A percentile compares a stretch with the other conserved stretches of the same genome.
These are phyloP conservation scores for Odontesthes bonariensis DNA, from an alignment of 2,113 vertebrate genomes.

Conservation along the genomic window DNA sequence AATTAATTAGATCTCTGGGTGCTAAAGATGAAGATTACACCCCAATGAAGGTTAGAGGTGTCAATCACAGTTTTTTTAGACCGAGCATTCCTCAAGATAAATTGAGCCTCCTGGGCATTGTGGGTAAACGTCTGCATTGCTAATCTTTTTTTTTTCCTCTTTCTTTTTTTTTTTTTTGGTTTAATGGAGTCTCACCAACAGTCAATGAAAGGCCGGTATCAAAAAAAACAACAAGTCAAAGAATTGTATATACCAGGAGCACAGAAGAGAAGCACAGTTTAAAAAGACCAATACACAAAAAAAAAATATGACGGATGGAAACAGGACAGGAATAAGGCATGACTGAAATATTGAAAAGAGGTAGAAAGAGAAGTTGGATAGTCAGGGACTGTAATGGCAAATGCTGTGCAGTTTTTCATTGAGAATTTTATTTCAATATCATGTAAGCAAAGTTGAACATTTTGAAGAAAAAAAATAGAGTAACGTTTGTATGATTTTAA, in stretches of 20 bases:
- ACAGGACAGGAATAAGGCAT: slow-evolving; percentile 3
- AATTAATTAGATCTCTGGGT: slow-evolving; percentile 86
- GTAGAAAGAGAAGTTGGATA: neutral
- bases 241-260: slow-evolving; percentile 38
- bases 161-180: slow-evolving; percentile 35
- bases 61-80: slow-evolving; percentile 77
- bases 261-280: slow-evolving; percentile 22
- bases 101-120: slow-evolving; percentile 76
- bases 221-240: slow-evolving; percentile 50
- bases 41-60: slow-evolving; percentile 79
- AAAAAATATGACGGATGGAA: neutral
- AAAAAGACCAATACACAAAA: slow-evolving; percentile 11
- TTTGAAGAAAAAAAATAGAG: too few species aligned
- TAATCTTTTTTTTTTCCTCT: slow-evolving; percentile 60
- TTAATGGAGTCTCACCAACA: slow-evolving; percentile 80
- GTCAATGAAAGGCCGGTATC: slow-evolving; percentile 58
- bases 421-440: too few species aligned
- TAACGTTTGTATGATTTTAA: too few species aligned
- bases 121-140: slow-evolving; percentile 71
- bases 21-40: slow-evolving; percentile 87
- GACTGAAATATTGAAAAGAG: slow-evolving; percentile 24
- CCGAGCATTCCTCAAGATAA: slow-evolving; percentile 77
- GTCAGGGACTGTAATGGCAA: too few species aligned
- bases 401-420: too few species aligned
- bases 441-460: too few species aligned